These are phyloP conservation scores for Drosophila parvula DNA, from an alignment of 1,140 invertebrate species.

Conservation along the genomic window DNA sequence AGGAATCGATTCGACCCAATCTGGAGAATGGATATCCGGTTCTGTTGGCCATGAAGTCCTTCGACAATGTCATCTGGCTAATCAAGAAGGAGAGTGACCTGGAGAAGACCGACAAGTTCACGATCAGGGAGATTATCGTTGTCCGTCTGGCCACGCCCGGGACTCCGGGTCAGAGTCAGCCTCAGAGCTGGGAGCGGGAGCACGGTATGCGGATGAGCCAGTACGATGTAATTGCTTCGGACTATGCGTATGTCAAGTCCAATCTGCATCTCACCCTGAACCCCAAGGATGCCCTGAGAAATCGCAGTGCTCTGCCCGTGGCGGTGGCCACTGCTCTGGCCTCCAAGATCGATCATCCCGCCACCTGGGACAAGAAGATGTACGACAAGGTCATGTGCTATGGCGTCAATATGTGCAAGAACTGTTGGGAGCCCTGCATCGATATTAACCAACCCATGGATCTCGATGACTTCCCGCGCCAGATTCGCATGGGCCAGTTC, in stretches of 20 bases:
- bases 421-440: slow-evolving; percentile 71
- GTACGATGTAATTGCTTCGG: slow-evolving; percentile 70
- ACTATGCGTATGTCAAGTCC: slow-evolving; percentile 74
- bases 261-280: slow-evolving; percentile 70
- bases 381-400: slow-evolving; percentile 78
- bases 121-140: slow-evolving; percentile 58
- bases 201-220: slow-evolving; percentile 67
- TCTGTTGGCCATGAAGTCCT: slow-evolving; percentile 46
- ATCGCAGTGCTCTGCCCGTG: slow-evolving; percentile 72
- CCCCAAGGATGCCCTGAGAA: slow-evolving; percentile 63
- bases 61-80: slow-evolving; percentile 67
- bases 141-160: slow-evolving; percentile 60
- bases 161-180: slow-evolving; percentile 32
- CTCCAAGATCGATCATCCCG: slow-evolving; percentile 80
- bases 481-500: slow-evolving; percentile 74
- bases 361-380: slow-evolving; percentile 73
- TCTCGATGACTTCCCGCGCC: slow-evolving; percentile 65
- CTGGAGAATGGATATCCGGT: slow-evolving; percentile 45
- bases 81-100: slow-evolving; percentile 60
- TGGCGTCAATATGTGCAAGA: slow-evolving; percentile 77
- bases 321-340: slow-evolving; percentile 64
- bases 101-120: slow-evolving; percentile 40
- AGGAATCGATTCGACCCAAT: slow-evolving; percentile 30
- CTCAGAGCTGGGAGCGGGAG: slow-evolving; percentile 54
- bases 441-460: slow-evolving; percentile 62